Conservation (phyloP, 2,113 vertebrate species). For the Ophiodon elongatus region DNA sequence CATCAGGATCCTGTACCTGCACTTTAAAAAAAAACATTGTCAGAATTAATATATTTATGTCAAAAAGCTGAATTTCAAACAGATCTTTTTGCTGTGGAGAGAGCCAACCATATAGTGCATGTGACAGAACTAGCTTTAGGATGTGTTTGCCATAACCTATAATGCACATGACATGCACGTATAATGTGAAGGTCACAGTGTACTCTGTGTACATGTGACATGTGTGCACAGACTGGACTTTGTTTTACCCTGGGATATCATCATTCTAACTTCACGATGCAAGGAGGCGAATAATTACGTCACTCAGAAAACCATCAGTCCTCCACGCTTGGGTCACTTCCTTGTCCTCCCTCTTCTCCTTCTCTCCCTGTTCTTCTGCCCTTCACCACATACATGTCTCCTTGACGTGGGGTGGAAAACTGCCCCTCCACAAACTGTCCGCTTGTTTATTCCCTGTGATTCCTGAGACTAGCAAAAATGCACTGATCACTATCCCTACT, state of each 20-base stretch:
- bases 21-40: slow-evolving; percentile 20
- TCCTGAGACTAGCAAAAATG: slow-evolving; percentile 52
- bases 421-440: slow-evolving; percentile 55
- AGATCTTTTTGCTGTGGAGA: slow-evolving; percentile 22
- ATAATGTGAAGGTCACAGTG: slow-evolving; percentile 78
- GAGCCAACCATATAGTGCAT: slow-evolving; percentile 18
- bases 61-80: slow-evolving; percentile 53
- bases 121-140: slow-evolving; percentile 44
- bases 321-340: slow-evolving; percentile 77
- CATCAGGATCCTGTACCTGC: slow-evolving; percentile 51
- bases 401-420: slow-evolving; percentile 64
- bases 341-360: slow-evolving; percentile 51
- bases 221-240: slow-evolving; percentile 38
- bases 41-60: slow-evolving; percentile 51
- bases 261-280: slow-evolving; percentile 75
- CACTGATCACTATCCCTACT: slow-evolving; percentile 70
- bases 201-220: slow-evolving; percentile 48
- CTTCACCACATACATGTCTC: slow-evolving; percentile 61
- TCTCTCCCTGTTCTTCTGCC: slow-evolving; percentile 24
- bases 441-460: slow-evolving; percentile 70
- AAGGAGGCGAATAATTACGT: slow-evolving; percentile 81
- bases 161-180: slow-evolving; percentile 68
- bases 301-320: slow-evolving; percentile 82
- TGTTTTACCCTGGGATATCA: slow-evolving; percentile 65
- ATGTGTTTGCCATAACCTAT: slow-evolving; percentile 70